Conservation (phyloP, 2,113 vertebrate species). For the Rynchops niger region DNA sequence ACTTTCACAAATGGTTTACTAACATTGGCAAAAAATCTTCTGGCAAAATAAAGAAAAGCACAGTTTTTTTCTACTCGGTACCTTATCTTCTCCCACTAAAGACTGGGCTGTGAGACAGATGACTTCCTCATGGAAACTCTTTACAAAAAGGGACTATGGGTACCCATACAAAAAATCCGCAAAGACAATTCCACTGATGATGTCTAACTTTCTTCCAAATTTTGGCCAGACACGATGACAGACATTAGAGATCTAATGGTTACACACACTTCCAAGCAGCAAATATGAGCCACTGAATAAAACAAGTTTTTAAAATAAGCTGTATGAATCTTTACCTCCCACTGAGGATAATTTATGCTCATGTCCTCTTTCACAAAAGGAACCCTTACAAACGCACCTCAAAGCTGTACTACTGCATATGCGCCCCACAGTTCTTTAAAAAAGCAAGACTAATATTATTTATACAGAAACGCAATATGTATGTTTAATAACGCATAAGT, state of each 20-base stretch:
- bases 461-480: not conserved
- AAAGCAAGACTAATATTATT: not conserved
- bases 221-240: not conserved
- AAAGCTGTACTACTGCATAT: not conserved
- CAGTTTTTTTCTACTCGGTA: not conserved
- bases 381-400: not conserved
- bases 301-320: not conserved
- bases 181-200: not conserved
- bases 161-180: not conserved
- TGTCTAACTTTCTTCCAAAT: not conserved
- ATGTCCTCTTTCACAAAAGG: not conserved
- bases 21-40: not conserved
- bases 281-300: not conserved
- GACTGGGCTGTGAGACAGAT: not conserved
- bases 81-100: not conserved
- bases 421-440: not conserved
- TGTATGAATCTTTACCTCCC: not conserved
- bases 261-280: not conserved
- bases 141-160: not conserved
- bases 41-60: not conserved
- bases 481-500: not conserved
- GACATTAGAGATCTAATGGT: not conserved
- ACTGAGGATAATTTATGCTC: not conserved
- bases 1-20: slow-evolving; percentile 11
- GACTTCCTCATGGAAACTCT: not conserved